These are phyloP conservation scores for Torymus auratus DNA, from an alignment of 2,888 invertebrate species.

Conservation along the genomic window DNA sequence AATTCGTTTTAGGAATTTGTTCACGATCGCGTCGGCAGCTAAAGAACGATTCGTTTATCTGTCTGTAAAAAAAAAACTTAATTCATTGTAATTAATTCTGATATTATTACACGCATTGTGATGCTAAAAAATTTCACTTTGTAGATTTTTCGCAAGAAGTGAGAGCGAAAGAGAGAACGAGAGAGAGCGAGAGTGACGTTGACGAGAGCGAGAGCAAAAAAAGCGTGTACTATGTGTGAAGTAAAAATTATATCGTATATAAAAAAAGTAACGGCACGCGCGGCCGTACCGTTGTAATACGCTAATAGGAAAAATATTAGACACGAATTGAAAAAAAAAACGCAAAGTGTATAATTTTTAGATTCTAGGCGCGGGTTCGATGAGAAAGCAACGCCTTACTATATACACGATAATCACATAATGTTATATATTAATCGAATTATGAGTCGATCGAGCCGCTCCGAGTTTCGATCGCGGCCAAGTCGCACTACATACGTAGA, in stretches of 20 bases:
- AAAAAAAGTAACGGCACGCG: constrained; percentile 13
- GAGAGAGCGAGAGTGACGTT: too few relatives aligned
- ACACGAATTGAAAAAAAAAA: too few relatives aligned
- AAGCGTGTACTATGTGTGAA: not conserved
- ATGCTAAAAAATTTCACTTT: constrained; percentile 26
- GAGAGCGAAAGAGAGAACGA: too few relatives aligned
- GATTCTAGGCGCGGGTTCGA: constrained; percentile 37
- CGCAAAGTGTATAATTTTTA: constrained; percentile 41
- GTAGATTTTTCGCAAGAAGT: not conserved
- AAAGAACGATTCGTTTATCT: constrained; percentile 1
- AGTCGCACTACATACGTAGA: not conserved
- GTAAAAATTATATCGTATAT: constrained; percentile 15
- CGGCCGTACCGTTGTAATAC: not conserved
- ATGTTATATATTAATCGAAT: constrained; percentile 11
- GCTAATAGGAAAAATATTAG: constrained; percentile 31
- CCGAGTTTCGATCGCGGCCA: constrained; percentile 13
- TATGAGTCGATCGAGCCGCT: constrained; percentile 18
- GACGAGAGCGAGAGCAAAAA: too few relatives aligned
- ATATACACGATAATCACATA: constrained; percentile 19
- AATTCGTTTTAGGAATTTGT: constrained; percentile 55
- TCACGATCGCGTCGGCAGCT: constrained; percentile 36
- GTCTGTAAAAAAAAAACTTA: constrained; percentile 22
- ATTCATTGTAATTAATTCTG: constrained; percentile 46
- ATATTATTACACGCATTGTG: constrained; percentile 26
- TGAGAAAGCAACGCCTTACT: not conserved